Evolutionary conservation across 1,140 invertebrate genomes (phyloP), one percentile per base, ranked within the genome.

Genomic region (Brachionus asplanchnoidis): DNA sequence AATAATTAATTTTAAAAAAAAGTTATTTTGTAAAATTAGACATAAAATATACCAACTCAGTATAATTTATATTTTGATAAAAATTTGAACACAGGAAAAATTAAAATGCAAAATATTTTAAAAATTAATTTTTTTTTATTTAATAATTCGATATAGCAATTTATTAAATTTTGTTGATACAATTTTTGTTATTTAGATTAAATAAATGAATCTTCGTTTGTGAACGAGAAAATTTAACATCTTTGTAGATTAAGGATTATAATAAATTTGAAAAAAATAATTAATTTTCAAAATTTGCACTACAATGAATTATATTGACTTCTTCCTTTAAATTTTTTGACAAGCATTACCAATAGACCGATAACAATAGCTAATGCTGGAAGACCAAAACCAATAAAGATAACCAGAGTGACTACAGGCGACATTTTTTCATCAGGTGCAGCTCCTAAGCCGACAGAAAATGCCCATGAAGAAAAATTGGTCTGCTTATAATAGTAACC

Each of bases 401-500:
- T 82, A 65, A 82, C 65, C 23, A 82, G 26, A 60, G 79, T 65
- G 5, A 82, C 79, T 23, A 82, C 26, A 1, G 65, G 23, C 7
- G 79, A 82, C 79, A 82, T 82, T 56, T 82, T 82, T 11, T 82
- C 79, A 23, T 65, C 32, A 12, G 79, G 79, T 28, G 79, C 53
- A 42, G n/a, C 23, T n/a, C 79, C 79, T 40, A 82, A 42, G n/a
- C 79, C 79, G 53, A 65, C 79, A 8, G 79, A 82, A 65, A 82
- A 82, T 40, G 79, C 20, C 79, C 79, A 82, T 82, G 53, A 65
- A 23, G 79, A 65, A 44, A 82, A 82, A 40, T 82, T 60, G 12
- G 79, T 17, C 26, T 82, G 79, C 23, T 40, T 60, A 26, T 65
- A 82, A 68, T 9, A 82, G 32, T 82, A 82, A 2, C 79, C 79